phyloP scores from a whole-genome alignment of 2,888 invertebrate genomes.

The Cybosia mesomella region DNA sequence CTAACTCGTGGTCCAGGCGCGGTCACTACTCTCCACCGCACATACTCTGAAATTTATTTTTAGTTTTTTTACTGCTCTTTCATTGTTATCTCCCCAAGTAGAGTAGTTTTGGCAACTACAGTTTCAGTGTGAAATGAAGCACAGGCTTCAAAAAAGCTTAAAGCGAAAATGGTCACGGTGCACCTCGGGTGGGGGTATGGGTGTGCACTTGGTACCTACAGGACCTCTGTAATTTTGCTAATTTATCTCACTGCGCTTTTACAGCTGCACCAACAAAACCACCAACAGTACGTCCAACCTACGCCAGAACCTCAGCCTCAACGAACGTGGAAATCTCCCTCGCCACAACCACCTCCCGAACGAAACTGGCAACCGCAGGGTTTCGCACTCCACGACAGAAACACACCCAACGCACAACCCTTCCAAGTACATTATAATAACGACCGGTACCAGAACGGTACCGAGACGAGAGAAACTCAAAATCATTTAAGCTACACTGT shows the following conservation, averaged over 20 bases:
- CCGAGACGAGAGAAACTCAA: slow-evolving; percentile 83
- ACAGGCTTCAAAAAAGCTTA: slow-evolving; percentile 33
- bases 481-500: slow-evolving; percentile 88
- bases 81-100: not conserved
- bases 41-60: not conserved
- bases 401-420: slow-evolving; percentile 57
- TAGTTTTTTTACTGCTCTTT: not conserved
- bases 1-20: no score
- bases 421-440: slow-evolving; percentile 75
- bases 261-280: slow-evolving; percentile 74
- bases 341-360: slow-evolving; percentile 73
- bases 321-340: slow-evolving; percentile 79
- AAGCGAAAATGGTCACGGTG: slow-evolving; percentile 23
- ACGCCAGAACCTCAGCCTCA: slow-evolving; percentile 68
- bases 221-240: slow-evolving; percentile 4
- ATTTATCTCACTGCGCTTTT: slow-evolving; percentile 36
- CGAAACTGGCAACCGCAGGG: slow-evolving; percentile 84
- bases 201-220: slow-evolving; percentile 7
- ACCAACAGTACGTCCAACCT: slow-evolving; percentile 58
- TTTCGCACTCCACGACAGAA: slow-evolving; percentile 89
- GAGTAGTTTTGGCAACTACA: not conserved
- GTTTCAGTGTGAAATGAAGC: slow-evolving; percentile 13
- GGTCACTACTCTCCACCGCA: not conserved
- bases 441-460: slow-evolving; percentile 89
- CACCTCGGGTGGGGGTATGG: slow-evolving; percentile 41